phyloP scores from a whole-genome alignment of 2,113 vertebrate genomes.

The Gavia stellata region DNA sequence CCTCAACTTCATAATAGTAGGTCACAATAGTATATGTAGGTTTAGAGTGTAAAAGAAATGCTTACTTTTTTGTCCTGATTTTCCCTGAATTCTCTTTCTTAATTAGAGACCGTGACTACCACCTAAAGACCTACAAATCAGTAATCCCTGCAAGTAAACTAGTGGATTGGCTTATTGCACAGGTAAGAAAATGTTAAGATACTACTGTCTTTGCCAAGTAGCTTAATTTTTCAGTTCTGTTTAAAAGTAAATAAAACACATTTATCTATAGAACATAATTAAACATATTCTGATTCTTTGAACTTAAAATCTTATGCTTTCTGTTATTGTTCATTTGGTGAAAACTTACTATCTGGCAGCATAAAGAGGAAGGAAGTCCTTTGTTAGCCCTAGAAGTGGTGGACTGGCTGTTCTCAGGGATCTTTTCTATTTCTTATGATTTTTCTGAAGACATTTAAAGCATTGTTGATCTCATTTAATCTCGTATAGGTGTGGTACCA shows the following conservation, averaged over 20 bases:
- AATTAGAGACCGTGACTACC: constrained; percentile 90
- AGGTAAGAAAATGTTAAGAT: constrained; percentile 75
- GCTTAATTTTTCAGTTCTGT: neutral
- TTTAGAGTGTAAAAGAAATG: neutral
- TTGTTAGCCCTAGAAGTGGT: neutral
- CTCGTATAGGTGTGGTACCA: neutral
- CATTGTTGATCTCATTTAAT: neutral
- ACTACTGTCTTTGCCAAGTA: neutral
- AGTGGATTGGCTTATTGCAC: constrained; percentile 93
- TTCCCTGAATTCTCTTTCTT: constrained; percentile 2
- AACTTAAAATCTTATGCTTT: neutral
- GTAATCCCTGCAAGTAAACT: constrained; percentile 93
- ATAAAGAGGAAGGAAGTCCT: neutral
- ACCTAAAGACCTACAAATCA: constrained; percentile 96
- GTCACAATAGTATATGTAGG: neutral
- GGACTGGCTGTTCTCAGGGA: neutral
- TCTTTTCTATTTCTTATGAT: neutral
- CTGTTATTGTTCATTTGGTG: neutral
- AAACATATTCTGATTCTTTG: neutral
- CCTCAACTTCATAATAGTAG: neutral
- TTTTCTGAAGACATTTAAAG: neutral
- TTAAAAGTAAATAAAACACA: neutral
- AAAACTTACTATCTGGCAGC: neutral
- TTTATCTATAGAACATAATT: neutral
- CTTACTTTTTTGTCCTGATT: neutral